phyloP scores from a whole-genome alignment of 2,888 invertebrate genomes.

The Drosophila setosimentum region DNA sequence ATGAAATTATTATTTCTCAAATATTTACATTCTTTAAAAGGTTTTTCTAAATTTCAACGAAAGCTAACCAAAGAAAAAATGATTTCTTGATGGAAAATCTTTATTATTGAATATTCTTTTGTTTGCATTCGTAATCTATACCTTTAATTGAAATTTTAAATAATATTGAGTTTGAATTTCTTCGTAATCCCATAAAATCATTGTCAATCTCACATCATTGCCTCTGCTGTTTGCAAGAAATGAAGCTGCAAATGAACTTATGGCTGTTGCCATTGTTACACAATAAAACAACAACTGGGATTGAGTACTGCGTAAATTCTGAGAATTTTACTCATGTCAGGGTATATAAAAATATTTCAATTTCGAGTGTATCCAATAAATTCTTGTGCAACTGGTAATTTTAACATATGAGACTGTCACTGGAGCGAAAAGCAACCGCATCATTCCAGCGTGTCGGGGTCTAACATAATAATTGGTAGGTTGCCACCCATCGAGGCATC shows the following conservation, averaged over 20 bases:
- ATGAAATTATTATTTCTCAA: not conserved
- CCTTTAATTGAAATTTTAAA: not conserved
- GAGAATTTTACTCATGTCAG: constrained; percentile 23
- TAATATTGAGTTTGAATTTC: not conserved
- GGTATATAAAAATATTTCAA: constrained; percentile 58
- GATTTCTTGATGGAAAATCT: not conserved
- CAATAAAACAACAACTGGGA: not conserved
- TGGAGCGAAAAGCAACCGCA: constrained; percentile 3
- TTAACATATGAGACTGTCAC: not conserved
- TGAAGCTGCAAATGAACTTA: constrained; percentile 34
- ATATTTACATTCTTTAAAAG: not conserved
- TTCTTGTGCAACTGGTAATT: not conserved
- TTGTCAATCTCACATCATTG: constrained; percentile 24
- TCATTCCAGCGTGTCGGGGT: constrained; percentile 46
- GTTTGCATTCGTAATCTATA: not conserved
- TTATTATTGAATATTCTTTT: not conserved
- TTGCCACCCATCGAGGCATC: constrained; percentile 19
- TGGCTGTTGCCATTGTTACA: not conserved
- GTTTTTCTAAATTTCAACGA: too few species aligned
- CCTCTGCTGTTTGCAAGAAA: constrained; percentile 6
- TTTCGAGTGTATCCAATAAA: constrained; percentile 15
- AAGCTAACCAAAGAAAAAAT: too few species aligned
- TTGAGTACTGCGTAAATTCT: constrained; percentile 9
- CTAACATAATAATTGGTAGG: constrained; percentile 64
- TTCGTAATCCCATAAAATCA: not conserved